phyloP scores from a whole-genome alignment of 2,113 vertebrate species.

The Sclerurus mexicanus region DNA sequence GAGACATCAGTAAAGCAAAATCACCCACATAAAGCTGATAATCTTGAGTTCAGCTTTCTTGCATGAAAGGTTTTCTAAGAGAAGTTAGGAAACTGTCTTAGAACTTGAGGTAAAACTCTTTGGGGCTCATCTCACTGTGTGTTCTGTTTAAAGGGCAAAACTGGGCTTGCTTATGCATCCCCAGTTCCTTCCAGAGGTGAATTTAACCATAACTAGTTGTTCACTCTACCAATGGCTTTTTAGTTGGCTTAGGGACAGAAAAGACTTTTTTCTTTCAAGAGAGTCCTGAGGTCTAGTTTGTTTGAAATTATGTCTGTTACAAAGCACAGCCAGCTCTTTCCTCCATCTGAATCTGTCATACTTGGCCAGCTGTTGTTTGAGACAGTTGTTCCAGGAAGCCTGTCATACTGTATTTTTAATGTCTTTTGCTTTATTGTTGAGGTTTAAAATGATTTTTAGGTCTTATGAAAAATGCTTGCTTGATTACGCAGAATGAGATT shows the following conservation, averaged over 20 bases:
- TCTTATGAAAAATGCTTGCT: not conserved
- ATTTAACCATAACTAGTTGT: not conserved
- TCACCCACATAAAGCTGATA: not conserved
- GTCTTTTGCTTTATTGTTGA: not conserved
- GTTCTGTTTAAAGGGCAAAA: not conserved
- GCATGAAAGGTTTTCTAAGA: not conserved
- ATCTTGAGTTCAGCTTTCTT: not conserved
- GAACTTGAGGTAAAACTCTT: not conserved
- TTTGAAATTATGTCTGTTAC: constrained; percentile 11
- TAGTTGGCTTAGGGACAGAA: too few species aligned
- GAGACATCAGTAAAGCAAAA: not conserved
- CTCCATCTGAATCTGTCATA: not conserved
- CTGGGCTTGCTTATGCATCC: not conserved
- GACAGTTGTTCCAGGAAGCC: constrained; percentile 30
- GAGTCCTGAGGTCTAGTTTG: constrained; percentile 21
- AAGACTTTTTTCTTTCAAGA: not conserved
- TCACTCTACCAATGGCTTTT: not conserved
- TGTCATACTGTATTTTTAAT: not conserved
- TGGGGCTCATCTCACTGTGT: not conserved
- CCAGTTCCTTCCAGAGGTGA: not conserved
- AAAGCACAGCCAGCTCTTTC: not conserved
- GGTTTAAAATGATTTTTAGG: not conserved
- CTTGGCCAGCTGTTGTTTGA: constrained; percentile 41
- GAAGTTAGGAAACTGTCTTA: not conserved
- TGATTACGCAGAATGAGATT: not conserved